Base-by-base conservation (phyloP, 53 echinoderm and acorn worm genomes). In the Zoroaster sp. region DNA sequence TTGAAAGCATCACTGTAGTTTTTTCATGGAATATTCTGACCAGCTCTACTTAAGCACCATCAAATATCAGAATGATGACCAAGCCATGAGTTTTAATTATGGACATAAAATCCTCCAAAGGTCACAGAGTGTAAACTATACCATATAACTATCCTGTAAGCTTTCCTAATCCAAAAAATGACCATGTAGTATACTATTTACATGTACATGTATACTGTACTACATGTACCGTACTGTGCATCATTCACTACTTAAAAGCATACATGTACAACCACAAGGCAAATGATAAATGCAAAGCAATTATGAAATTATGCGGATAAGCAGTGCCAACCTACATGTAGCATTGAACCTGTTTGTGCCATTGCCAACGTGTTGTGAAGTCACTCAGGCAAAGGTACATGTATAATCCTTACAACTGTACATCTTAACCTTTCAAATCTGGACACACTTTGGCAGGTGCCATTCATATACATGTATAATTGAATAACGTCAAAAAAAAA, bases 301-400 rank as follows among this genome's bases (percentile, higher is more conserved):
- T 75, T 45, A 75, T 75, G 75, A 75, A 43, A 75, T 75, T 39
- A 45, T 75, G 75, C 75, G 44, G 45, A 20, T 25, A 42, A 75
- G 75, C 44, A 44, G 32, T 43, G 44, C 6, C 75, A 75, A 75
- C 45, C 39, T 28, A 25, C 66, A 12, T 23, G 18, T 18, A 55
- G 31, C 75, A 15, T 3, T 75, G 32, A 75, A 75, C 75, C 44
- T 44, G 33, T 30, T 55, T 7, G 31, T 23, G 31, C 66, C 59
- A 55, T 18, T 15, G 28, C 46, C 12, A 8, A 12, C 46, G 12
- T 46, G 46, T 18, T 69, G 4, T 13, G 33, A 69, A 46, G 36
- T 3, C 37, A 69, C 70, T 69, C 70, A 18, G 70, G 70, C 70
- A 75, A 32, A 23, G 13, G 33, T 3, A 42, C n/a, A n/a, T n/a